phyloP scores from a whole-genome alignment of 1,140 invertebrate genomes.

The Condylostylus longicornis region DNA sequence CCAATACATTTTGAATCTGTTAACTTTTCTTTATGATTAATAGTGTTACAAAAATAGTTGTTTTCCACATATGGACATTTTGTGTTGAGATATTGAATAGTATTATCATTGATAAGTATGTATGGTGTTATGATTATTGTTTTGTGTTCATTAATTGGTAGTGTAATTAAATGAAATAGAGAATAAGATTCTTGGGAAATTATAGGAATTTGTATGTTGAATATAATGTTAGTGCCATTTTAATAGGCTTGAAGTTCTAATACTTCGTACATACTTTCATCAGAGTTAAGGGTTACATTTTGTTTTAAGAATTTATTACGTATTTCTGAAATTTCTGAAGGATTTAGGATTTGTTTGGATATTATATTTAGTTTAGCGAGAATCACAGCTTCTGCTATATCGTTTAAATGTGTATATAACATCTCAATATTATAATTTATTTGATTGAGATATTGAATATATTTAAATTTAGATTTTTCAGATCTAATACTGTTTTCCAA shows the following conservation, averaged over 20 bases:
- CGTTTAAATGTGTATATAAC: neutral
- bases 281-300: neutral
- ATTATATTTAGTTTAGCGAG: neutral
- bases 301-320: neutral
- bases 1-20: too few species aligned
- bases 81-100: neutral
- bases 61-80: neutral
- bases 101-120: neutral
- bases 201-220: constrained; percentile 2
- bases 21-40: too few species aligned
- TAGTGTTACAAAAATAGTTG: constrained; percentile 1
- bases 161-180: constrained; percentile 2
- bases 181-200: neutral
- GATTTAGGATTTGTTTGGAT: constrained; percentile 2
- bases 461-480: neutral
- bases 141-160: neutral
- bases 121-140: constrained; percentile 1
- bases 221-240: constrained; percentile 5
- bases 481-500: neutral
- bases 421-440: neutral
- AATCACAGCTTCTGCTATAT: neutral
- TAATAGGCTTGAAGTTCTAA: constrained; percentile 5
- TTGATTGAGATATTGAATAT: neutral
- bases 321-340: neutral
- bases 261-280: constrained; percentile 1